Conservation (phyloP, 2,113 vertebrate species). For the Planiliza haematocheilus region DNA sequence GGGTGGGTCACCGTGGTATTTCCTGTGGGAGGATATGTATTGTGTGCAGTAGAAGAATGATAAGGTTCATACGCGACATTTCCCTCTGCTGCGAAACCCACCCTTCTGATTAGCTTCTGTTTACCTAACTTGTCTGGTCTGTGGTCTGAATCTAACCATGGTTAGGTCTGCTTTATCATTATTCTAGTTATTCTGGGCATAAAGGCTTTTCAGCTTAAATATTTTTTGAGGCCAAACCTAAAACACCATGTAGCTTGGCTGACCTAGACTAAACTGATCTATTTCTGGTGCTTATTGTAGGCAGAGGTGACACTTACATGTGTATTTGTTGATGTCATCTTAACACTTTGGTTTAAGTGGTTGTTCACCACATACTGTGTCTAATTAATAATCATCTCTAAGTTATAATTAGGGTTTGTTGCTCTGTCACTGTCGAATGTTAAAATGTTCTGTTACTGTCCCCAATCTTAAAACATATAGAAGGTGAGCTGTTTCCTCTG, state of each 20-base stretch:
- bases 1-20: slow-evolving; percentile 62
- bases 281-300: slow-evolving; percentile 28
- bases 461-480: too few relatives aligned
- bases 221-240: not conserved
- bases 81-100: slow-evolving; percentile 30
- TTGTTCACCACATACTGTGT: not conserved
- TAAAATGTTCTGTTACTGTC: not conserved
- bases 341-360: not conserved
- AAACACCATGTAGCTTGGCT: not conserved
- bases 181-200: too few relatives aligned
- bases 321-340: slow-evolving; percentile 22
- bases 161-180: not conserved
- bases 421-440: not conserved
- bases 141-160: not conserved
- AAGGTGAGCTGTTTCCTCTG: not conserved
- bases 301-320: not conserved
- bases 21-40: slow-evolving; percentile 74
- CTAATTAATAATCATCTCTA: not conserved
- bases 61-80: slow-evolving; percentile 54
- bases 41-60: slow-evolving; percentile 54
- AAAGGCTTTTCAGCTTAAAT: not conserved
- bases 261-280: slow-evolving; percentile 14
- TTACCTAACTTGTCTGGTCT: slow-evolving; percentile 22
- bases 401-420: not conserved
- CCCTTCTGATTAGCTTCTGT: slow-evolving; percentile 48